Evolutionary conservation across 2,113 vertebrate genomes (phyloP), one percentile per base, ranked within the genome.

Genomic region (Rhinoderma darwinii): DNA sequence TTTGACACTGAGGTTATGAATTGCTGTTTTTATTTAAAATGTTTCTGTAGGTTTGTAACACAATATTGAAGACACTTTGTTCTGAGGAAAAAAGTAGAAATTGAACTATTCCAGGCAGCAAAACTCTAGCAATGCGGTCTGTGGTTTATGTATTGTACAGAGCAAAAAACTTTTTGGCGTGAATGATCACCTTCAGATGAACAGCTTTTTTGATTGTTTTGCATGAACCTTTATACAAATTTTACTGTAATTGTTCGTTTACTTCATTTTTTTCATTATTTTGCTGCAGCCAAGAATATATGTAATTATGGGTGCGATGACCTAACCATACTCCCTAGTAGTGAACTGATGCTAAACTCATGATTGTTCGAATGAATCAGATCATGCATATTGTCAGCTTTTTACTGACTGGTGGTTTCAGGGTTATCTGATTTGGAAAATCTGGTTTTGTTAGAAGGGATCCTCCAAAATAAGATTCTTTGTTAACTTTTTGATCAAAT

Each of bases 1-100:
- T 83, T 84, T 91, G 87, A 84, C 90, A 91, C 89, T 81, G 85
- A 91, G 89, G 81, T 61, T 87, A 87, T 87, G 78, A 87, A 87
- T 87, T n/a, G 68, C 77, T 81, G 77, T 81, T 87, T 87, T 87
- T 87, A 87, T 87, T 87, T 87, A 82, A 87, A 87, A 87, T 82
- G 81, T 79, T 86, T 87, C 85, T 87, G 54, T 82, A 86, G 84
- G 80, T 80, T 86, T 86, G 76, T 86, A 86, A 86, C 76, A 72
- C 84, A 80, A 86, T 86, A 82, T 87, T 87, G 68, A 82, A 87
- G 47, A 73, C 68, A 56, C 63, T 74, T 18, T 74, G 66, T 82
- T 87, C 78, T 37, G 51, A 6, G 68, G 77, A 39, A 70, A 80
- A 41, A 43, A 86, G 84, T 35, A 73, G 32, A 78, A 41, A 87